Evolutionary conservation across 2,888 invertebrate species (phyloP).

Genomic region (Noctua janthina): DNA sequence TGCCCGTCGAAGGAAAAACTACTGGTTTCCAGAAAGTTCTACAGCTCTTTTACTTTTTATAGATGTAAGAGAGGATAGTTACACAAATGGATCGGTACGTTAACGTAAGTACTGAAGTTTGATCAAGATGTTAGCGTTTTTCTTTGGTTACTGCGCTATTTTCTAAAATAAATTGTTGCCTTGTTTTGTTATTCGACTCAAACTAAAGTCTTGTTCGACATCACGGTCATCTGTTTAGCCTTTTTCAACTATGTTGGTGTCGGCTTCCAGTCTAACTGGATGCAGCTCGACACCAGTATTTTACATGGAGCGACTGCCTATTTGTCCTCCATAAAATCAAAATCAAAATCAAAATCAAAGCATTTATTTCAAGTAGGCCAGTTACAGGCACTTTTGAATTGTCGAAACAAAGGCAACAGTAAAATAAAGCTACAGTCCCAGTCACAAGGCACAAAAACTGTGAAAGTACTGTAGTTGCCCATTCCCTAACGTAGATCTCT

Average conservation of each 20-base stretch:
- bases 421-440: too few relatives aligned
- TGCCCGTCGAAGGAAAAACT: not conserved
- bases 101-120: not conserved
- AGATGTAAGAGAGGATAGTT: not conserved
- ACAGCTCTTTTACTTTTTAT: not conserved
- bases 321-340: too few relatives aligned
- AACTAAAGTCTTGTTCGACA: not conserved
- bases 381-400: too few relatives aligned
- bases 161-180: not conserved
- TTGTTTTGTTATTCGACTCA: not conserved
- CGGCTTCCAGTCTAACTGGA: not conserved
- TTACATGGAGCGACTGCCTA: not conserved
- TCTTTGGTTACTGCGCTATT: not conserved
- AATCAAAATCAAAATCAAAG: too few relatives aligned
- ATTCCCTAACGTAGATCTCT: too few relatives aligned
- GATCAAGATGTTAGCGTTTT: not conserved
- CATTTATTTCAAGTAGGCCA: too few relatives aligned
- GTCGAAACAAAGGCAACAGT: too few relatives aligned
- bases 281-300: not conserved
- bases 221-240: not conserved
- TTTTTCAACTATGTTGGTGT: not conserved
- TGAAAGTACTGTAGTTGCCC: too few relatives aligned
- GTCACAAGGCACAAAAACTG: too few relatives aligned
- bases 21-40: conserved; percentile 2
- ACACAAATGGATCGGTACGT: not conserved